Base-by-base conservation (phyloP, 2,113 vertebrate species). In the Ceyx margarethae region DNA sequence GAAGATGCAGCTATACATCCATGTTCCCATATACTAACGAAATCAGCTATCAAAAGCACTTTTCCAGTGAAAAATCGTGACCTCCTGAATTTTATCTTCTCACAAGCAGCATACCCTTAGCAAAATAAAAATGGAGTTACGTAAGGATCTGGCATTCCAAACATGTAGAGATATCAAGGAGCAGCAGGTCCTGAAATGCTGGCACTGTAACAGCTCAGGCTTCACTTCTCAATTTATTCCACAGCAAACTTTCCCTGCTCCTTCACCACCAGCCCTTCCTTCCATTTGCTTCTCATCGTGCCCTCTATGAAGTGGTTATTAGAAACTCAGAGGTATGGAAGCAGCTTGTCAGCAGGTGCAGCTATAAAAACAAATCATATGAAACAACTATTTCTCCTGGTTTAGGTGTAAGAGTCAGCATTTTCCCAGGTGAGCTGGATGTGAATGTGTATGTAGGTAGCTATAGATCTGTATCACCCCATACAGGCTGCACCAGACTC, bases 121-220 rank as follows among this genome's bases (percentile, higher is more conserved):
- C 50, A 89, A 94, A 95, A 77, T 20, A 81, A 91, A 95, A 84
- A 50, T 12, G 35, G 37, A 40, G n/a, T 80, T 84, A 90, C 19
- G 15, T 86, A 88, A 76, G 87, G 67, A 89, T 33, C 40, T 81
- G 61, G 61, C 0, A 0, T 43, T 56, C 69, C n/a, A 72, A 67
- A 60, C 40, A 50, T 28, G 22, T 35, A n/a, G 6, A 31, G 9
- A 4, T 23, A 73, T 20, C 25, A 69, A 71, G 58, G 31, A 73
- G 69, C 20, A n/a, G 25, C 56, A 26, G 26, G n/a, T 78, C 88
- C 20, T 60, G 54, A 78, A 90, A 56, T 6, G 3, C 48, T 14
- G 68, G 23, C 10, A 6, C 35, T 65, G 45, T 5, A 65, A 13
- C 10, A 84, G 35, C 37, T 58, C 62, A 72, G 87, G 50, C 54